Evolutionary conservation across 2,113 vertebrate genomes (phyloP).

Genomic region (Climacteris rufus): DNA sequence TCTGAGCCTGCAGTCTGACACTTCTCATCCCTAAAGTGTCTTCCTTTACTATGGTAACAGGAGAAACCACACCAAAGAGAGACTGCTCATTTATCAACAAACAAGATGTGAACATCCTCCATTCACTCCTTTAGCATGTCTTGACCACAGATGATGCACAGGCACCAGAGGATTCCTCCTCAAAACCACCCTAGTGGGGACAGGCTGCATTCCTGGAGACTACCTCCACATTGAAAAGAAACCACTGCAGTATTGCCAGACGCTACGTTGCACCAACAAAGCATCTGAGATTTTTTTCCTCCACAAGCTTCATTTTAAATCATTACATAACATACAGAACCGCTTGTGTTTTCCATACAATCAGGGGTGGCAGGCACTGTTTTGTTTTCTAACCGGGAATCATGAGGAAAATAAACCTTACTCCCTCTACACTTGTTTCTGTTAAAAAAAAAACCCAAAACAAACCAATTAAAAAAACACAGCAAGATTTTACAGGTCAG

Average conservation of each 20-base stretch:
- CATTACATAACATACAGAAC: not conserved
- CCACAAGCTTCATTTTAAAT: not conserved
- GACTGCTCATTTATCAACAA: too few relatives aligned
- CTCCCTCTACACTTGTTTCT: not conserved
- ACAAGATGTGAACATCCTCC: fast-evolving
- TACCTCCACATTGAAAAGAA: not conserved
- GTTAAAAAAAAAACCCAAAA: not conserved
- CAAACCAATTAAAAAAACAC: not conserved
- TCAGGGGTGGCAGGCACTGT: fast-evolving
- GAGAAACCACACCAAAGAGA: not conserved
- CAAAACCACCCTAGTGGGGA: not conserved
- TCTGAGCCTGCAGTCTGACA: not conserved
- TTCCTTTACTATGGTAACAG: not conserved
- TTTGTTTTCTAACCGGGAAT: not conserved
- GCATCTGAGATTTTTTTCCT: not conserved
- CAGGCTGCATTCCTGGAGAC: not conserved
- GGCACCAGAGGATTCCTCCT: not conserved
- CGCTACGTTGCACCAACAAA: not conserved
- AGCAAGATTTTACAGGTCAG: not conserved
- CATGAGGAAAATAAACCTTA: not conserved
- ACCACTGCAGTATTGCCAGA: not conserved
- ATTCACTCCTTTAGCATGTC: fast-evolving
- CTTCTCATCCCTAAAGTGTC: not conserved
- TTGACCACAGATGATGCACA: not conserved
- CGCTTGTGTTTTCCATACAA: not conserved